A percentile compares a stretch with the other conserved stretches of the same genome.
Evolutionary conservation across 2,797 vertebrate species (phyloP).

Genomic region (Semaprochilodus insignis): DNA sequence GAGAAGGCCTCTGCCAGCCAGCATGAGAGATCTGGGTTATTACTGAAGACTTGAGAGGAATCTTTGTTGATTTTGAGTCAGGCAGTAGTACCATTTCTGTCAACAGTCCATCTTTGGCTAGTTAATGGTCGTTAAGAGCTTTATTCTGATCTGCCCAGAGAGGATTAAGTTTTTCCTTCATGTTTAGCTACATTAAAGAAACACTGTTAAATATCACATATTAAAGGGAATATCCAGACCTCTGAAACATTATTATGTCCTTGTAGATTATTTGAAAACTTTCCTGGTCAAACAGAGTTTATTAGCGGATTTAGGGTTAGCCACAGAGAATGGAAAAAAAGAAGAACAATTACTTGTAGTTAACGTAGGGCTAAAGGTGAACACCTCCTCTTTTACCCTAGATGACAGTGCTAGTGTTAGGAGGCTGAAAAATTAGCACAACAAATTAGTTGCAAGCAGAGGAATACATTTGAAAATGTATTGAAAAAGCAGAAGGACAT

Average conservation of each 20-base stretch:
- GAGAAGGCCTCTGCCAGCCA: constrained; percentile 5
- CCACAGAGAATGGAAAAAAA: too few relatives aligned
- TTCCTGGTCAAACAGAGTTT: neutral
- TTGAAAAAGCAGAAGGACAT: too few relatives aligned
- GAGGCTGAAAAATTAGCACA: too few relatives aligned
- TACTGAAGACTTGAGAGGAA: neutral
- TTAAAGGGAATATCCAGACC: neutral
- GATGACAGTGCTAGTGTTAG: too few relatives aligned
- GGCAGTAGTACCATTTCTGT: neutral
- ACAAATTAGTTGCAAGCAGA: too few relatives aligned
- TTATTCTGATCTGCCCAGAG: neutral
- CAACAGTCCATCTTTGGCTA: constrained; percentile 6
- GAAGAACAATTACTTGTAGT: too few relatives aligned
- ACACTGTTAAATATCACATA: neutral
- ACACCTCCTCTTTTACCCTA: too few relatives aligned
- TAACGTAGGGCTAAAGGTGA: too few relatives aligned
- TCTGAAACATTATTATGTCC: neutral
- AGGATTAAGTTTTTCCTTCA: neutral
- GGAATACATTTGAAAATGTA: too few relatives aligned
- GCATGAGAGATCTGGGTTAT: neutral
- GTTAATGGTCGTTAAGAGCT: neutral
- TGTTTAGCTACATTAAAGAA: neutral
- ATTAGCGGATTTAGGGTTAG: neutral
- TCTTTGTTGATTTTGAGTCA: neutral
- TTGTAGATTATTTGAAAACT: neutral